phyloP scores from a whole-genome alignment of 2,797 vertebrate species.

The Iguana delicatissima region DNA sequence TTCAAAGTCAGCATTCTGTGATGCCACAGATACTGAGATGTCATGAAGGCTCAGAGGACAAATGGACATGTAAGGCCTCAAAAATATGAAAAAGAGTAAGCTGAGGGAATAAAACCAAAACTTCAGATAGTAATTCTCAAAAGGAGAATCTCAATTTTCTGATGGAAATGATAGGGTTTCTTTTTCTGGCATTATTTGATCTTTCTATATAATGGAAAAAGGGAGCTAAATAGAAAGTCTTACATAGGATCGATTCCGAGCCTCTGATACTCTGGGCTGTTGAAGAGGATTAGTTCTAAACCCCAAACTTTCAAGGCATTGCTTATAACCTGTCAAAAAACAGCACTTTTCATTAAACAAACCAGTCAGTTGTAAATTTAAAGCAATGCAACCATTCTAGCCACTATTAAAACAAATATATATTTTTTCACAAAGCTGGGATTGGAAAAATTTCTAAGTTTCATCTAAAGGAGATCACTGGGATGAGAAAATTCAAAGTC shows the following conservation, averaged over 20 bases:
- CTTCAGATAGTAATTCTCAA: slow-evolving; percentile 40
- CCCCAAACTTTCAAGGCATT: slow-evolving; percentile 98
- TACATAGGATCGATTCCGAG: slow-evolving; percentile 96
- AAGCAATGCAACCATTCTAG: slow-evolving; percentile 55
- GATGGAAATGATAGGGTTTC: slow-evolving; percentile 32
- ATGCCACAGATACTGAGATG: slow-evolving; percentile 48
- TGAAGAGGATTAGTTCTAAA: slow-evolving; percentile 97
- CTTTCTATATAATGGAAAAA: slow-evolving; percentile 59
- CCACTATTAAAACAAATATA: slow-evolving; percentile 44
- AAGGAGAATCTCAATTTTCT: slow-evolving; percentile 18
- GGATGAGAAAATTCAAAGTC: slow-evolving; percentile 19
- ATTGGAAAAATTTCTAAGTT: slow-evolving; percentile 29
- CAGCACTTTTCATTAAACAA: slow-evolving; percentile 68
- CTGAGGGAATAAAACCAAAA: slow-evolving; percentile 48
- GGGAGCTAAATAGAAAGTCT: slow-evolving; percentile 72
- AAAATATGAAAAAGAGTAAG: slow-evolving; percentile 46
- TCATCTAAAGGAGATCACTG: slow-evolving; percentile 37
- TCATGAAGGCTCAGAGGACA: slow-evolving; percentile 48
- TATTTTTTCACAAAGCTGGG: slow-evolving; percentile 36
- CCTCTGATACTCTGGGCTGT: slow-evolving; percentile 97
- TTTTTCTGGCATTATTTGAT: slow-evolving; percentile 16
- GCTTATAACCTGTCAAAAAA: slow-evolving; percentile 93
- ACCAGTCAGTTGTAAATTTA: slow-evolving; percentile 56
- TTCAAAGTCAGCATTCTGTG: slow-evolving; percentile 32
- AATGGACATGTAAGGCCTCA: slow-evolving; percentile 30